Base-by-base conservation (phyloP, 92 coral and sea anemone genomes). In the Anthopleura xanthogrammica region DNA sequence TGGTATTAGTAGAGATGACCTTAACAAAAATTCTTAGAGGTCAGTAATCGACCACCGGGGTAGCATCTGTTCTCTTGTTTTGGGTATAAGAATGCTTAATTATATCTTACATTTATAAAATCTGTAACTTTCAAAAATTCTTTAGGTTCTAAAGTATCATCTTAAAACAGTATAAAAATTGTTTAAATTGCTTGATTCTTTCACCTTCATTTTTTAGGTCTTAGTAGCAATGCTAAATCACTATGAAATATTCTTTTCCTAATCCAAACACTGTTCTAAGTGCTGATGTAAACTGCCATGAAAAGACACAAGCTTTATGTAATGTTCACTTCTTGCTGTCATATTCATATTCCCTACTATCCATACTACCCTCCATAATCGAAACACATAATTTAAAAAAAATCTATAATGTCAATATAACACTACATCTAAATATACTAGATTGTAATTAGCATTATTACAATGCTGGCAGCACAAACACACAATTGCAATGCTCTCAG, bases 1-100 rank as follows among this genome's bases (percentile, higher is more conserved):
- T 80, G 77, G 88, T 48, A 79, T 75, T 80, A 88, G 88, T 85
- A 62, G 82, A 75, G 92, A 70, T 42, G 78, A 89, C 87, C 85
- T 85, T 86, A 88, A 88, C 85, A 93, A 93, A 84, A 91, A 93
- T 87, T 94, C 92, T 91, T 92, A 93, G 91, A 93, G 98, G 98
- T 93, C 98, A 93, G 98, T 93, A 93, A 88, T 82, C 90, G 98
- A 93, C 95, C 94, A 87, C 87, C 75, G 81, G 88, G 76, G 94
- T 91, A 93, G 95, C 83, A 92, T 82, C 74, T 84, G 85, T 85
- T 81, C 77, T 43, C 60, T 39, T 17, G 79, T 75, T 57, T 62
- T 50, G 42, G 52, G 24, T 42, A 75, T 2, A 75, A 41, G 12
- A 75, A 22, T 75, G 20, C 39, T 40, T 14, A 75, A 75, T 2